phyloP scores from a whole-genome alignment of 1,140 invertebrate species.

The Brachionus rubens region DNA sequence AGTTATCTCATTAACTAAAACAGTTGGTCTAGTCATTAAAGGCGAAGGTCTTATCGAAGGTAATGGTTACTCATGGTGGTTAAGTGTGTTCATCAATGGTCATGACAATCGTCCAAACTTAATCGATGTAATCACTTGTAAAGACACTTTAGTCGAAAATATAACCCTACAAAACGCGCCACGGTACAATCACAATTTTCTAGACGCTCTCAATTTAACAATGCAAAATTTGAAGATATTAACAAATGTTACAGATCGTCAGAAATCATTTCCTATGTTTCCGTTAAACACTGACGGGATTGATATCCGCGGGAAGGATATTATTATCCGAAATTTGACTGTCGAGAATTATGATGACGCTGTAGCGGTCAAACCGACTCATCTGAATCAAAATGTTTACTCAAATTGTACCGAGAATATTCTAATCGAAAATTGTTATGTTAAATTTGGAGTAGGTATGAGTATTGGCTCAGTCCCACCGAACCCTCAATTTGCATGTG shows the following conservation, averaged over 20 bases:
- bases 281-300: constrained; percentile 23
- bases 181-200: background rate
- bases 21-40: constrained; percentile 9
- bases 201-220: background rate
- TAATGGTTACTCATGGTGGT: constrained; percentile 29
- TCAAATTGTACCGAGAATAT: constrained; percentile 29
- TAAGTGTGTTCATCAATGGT: background rate
- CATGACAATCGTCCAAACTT: constrained; percentile 21
- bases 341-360: constrained; percentile 19
- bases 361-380: constrained; percentile 18
- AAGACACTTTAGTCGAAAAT: background rate
- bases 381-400: background rate
- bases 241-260: background rate
- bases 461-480: constrained; percentile 31
- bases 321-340: background rate
- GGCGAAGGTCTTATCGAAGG: constrained; percentile 9
- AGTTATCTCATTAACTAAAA: background rate
- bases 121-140: background rate
- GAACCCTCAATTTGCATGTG: background rate
- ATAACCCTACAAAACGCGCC: constrained; percentile 18
- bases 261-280: background rate
- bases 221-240: constrained; percentile 15
- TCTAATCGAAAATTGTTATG: constrained; percentile 12
- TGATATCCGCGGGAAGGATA: constrained; percentile 10
- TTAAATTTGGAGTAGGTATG: constrained; percentile 25